phyloP scores from a whole-genome alignment of 1,140 invertebrate species.

The Gryon sp. region DNA sequence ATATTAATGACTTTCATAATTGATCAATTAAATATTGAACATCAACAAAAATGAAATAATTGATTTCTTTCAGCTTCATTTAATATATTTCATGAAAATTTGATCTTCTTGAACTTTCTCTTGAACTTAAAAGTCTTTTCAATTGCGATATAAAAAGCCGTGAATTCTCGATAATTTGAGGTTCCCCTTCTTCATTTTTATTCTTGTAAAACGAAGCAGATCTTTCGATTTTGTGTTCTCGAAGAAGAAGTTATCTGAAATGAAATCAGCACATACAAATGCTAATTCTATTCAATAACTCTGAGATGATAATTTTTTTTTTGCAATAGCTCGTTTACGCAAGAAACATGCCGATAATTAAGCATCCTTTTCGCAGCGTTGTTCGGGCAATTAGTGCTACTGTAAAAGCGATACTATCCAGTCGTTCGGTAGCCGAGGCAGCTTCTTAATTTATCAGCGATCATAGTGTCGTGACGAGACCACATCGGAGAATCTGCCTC shows the following conservation, averaged over 20 bases:
- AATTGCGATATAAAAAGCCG: too few relatives aligned
- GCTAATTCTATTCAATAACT: conserved; percentile 26
- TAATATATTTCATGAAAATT: too few relatives aligned
- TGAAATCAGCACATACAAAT: conserved; percentile 13
- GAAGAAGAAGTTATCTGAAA: conserved; percentile 23
- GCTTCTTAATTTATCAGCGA: conserved; percentile 35
- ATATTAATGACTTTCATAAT: too few relatives aligned
- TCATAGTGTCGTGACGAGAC: conserved; percentile 30
- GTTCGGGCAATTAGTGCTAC: conserved; percentile 44
- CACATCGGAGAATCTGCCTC: conserved; percentile 7
- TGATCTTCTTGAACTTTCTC: too few relatives aligned
- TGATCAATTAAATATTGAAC: too few relatives aligned
- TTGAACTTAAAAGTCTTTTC: too few relatives aligned
- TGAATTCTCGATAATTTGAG: too few relatives aligned
- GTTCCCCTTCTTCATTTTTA: too few relatives aligned
- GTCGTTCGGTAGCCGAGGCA: neutral
- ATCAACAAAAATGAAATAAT: too few relatives aligned
- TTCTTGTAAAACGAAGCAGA: too few relatives aligned
- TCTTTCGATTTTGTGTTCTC: too few relatives aligned
- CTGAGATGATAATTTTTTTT: conserved; percentile 16
- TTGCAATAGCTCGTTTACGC: conserved; percentile 18
- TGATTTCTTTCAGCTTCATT: too few relatives aligned
- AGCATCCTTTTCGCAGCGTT: conserved; percentile 30
- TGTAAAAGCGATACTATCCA: conserved; percentile 45
- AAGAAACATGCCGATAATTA: conserved; percentile 39